Evolutionary conservation across 2,888 invertebrate species (phyloP).

Genomic region (Hirtodrosophila cameraria): DNA sequence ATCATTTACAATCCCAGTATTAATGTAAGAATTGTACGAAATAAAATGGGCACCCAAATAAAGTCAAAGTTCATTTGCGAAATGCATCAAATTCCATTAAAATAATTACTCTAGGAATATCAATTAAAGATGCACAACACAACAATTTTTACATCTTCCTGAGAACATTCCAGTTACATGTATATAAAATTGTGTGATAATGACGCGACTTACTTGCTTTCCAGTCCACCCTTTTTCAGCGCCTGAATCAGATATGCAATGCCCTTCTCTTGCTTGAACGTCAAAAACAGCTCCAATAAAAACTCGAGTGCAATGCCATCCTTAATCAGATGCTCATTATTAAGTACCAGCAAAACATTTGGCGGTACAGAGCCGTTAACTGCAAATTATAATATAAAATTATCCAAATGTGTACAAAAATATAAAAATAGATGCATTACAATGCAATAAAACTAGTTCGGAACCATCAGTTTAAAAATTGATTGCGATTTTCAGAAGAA

Average conservation of each 20-base stretch:
- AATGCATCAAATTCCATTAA: constrained; percentile 67
- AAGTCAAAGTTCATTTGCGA: constrained; percentile 71
- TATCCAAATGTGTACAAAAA: not conserved
- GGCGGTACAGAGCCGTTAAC: constrained; percentile 96
- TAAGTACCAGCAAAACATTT: constrained; percentile 92
- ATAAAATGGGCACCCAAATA: constrained; percentile 78
- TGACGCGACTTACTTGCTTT: constrained; percentile 85
- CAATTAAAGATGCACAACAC: constrained; percentile 81
- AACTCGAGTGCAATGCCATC: constrained; percentile 97
- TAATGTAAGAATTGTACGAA: constrained; percentile 73
- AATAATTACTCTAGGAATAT: constrained; percentile 76
- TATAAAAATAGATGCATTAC: no score
- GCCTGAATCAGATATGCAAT: constrained; percentile 92
- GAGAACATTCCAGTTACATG: constrained; percentile 60
- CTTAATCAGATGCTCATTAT: constrained; percentile 96
- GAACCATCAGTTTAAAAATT: not conserved
- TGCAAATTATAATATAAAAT: constrained; percentile 59
- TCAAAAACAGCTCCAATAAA: constrained; percentile 95
- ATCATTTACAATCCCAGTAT: no score
- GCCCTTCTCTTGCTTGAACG: constrained; percentile 96
- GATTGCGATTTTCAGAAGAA: no score
- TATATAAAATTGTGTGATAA: no score
- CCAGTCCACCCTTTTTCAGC: constrained; percentile 93
- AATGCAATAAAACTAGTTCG: no score
- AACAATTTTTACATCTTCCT: constrained; percentile 67